Evolutionary conservation across 1,140 invertebrate genomes (phyloP).

Genomic region (Zophobas morio): DNA sequence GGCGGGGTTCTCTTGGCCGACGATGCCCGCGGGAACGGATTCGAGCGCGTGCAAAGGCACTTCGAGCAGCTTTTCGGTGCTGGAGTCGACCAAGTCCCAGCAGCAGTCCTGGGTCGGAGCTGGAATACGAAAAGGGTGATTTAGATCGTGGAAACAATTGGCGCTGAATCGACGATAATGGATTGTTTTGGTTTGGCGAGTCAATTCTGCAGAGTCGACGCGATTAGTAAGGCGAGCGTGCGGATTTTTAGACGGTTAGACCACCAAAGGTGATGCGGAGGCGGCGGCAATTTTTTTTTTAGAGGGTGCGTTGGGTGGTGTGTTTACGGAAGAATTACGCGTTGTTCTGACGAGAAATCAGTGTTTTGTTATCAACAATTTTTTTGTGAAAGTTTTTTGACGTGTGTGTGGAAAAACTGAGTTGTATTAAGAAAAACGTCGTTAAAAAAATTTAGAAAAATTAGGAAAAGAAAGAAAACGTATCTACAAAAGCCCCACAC

Average conservation of each 20-base stretch:
- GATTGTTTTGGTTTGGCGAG: conserved; percentile 24
- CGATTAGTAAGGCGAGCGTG: conserved; percentile 15
- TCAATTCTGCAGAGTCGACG: conserved; percentile 15
- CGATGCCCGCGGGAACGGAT: conserved; percentile 61
- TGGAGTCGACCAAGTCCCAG: conserved; percentile 69
- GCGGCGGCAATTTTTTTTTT: too few relatives aligned
- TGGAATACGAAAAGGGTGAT: conserved; percentile 9
- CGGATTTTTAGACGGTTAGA: not conserved
- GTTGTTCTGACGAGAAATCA: too few relatives aligned
- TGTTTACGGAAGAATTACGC: too few relatives aligned
- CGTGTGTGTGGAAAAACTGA: too few relatives aligned
- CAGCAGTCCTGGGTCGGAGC: conserved; percentile 63
- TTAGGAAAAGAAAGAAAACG: too few relatives aligned
- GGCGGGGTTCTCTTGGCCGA: conserved; percentile 59
- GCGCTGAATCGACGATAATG: conserved; percentile 11
- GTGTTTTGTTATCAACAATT: too few relatives aligned
- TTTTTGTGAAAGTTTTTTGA: too few relatives aligned
- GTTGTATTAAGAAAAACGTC: too few relatives aligned
- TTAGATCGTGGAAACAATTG: conserved; percentile 29
- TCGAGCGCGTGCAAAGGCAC: conserved; percentile 63
- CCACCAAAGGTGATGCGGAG: not conserved
- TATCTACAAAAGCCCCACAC: too few relatives aligned
- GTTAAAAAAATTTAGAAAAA: too few relatives aligned
- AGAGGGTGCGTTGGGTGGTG: too few relatives aligned
- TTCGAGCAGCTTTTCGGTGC: conserved; percentile 68